These are phyloP conservation scores for Danaus plexippus DNA, from an alignment of 1,140 invertebrate genomes.

Conservation along the genomic window DNA sequence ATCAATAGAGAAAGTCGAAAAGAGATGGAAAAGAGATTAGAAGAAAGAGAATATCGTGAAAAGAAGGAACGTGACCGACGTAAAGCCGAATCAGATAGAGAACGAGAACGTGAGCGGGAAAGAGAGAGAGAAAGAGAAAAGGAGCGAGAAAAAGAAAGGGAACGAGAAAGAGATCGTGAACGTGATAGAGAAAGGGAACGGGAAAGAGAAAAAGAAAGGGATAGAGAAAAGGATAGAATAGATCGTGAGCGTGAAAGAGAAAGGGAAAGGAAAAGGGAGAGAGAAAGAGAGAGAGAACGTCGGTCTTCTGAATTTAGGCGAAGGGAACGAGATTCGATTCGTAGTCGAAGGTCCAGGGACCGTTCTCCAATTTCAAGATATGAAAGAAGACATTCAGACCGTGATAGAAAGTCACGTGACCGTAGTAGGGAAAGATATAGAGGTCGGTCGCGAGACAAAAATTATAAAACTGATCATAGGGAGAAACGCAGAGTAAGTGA, in stretches of 20 bases:
- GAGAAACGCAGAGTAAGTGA: constrained; percentile 47
- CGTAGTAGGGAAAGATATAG: constrained; percentile 47
- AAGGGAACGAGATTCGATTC: constrained; percentile 40
- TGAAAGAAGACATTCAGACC: constrained; percentile 28
- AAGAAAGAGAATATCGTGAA: constrained; percentile 44
- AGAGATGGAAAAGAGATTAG: constrained; percentile 48
- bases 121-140: constrained; percentile 43
- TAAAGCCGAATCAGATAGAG: constrained; percentile 36
- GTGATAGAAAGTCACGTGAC: constrained; percentile 31
- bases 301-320: constrained; percentile 24
- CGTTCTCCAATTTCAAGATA: constrained; percentile 24
- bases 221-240: constrained; percentile 27
- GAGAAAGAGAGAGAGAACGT: constrained; percentile 30
- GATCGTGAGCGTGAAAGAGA: constrained; percentile 27
- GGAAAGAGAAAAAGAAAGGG: constrained; percentile 34
- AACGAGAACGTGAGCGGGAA: constrained; percentile 43
- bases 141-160: constrained; percentile 33
- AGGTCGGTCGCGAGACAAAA: constrained; percentile 42
- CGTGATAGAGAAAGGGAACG: constrained; percentile 33
- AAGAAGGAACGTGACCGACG: constrained; percentile 45
- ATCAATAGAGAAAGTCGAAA: constrained; percentile 62
- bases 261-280: constrained; percentile 23
- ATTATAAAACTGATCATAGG: constrained; percentile 21
- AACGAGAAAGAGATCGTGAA: constrained; percentile 35
- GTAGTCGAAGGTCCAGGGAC: constrained; percentile 41